Percentiles rank a stretch among this genome's conserved stretches.
Conservation (phyloP, 2,113 vertebrate species). For the Ahaetulla prasina region DNA sequence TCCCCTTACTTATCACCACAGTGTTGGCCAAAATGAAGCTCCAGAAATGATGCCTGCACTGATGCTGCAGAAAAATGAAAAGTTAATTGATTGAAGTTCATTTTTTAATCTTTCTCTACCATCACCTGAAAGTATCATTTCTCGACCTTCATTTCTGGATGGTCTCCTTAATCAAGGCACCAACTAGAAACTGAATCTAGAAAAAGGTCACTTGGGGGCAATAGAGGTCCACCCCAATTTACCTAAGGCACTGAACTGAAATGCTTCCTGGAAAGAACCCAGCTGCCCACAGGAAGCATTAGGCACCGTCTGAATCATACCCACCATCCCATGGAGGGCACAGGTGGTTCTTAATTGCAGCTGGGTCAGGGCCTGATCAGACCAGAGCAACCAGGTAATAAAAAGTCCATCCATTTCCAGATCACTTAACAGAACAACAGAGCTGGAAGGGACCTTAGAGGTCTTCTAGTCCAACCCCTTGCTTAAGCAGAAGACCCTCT, state of each 20-base stretch:
- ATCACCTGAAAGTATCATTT: background rate
- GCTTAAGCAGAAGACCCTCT: background rate
- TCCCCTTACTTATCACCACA: background rate
- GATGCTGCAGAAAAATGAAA: background rate
- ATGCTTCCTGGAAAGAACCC: background rate
- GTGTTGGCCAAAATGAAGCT: background rate
- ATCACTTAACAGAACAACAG: background rate
- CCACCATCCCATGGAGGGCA: background rate
- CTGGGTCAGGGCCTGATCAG: background rate
- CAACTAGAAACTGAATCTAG: background rate
- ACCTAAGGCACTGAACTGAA: background rate
- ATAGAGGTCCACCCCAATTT: background rate
- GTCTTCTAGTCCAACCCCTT: background rate
- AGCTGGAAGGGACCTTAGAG: background rate
- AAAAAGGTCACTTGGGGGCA: background rate
- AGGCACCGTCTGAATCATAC: background rate
- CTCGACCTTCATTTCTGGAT: background rate
- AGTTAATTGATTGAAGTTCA: background rate
- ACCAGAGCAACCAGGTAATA: background rate
- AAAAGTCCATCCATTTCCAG: background rate
- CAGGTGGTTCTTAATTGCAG: background rate
- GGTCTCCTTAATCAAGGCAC: background rate
- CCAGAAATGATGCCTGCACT: background rate
- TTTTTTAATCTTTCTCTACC: background rate
- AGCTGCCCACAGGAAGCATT: background rate